These are phyloP conservation scores for Pseudomyrmex sp. DNA, from an alignment of 1,140 invertebrate species.

Conservation along the genomic window DNA sequence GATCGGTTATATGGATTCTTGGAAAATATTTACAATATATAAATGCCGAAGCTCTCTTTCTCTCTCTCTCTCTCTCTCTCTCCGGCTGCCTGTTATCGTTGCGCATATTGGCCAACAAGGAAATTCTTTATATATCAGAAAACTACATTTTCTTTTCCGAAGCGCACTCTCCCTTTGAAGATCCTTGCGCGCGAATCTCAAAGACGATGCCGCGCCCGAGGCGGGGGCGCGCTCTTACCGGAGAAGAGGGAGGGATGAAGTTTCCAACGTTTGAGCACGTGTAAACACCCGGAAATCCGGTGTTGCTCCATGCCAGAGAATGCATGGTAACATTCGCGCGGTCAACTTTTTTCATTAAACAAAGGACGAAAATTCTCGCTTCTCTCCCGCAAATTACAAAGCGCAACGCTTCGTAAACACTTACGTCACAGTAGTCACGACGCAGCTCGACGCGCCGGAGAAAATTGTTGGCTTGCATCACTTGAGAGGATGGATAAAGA, in stretches of 20 bases:
- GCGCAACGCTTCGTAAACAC: not conserved
- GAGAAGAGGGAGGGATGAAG: constrained; percentile 6
- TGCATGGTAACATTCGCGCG: constrained; percentile 11
- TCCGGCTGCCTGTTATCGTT: constrained; percentile 34
- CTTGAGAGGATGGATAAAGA: not conserved
- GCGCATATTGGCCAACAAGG: constrained; percentile 38
- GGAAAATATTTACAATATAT: constrained; percentile 57
- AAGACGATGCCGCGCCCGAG: constrained; percentile 21
- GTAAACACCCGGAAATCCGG: constrained; percentile 49
- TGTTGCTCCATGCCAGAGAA: constrained; percentile 4
- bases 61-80: no score
- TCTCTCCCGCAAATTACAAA: constrained; percentile 9
- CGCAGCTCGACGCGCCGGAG: not conserved
- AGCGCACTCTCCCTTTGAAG: constrained; percentile 15
- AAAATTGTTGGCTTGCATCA: constrained; percentile 11
- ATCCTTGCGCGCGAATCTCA: constrained; percentile 12
- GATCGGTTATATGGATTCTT: constrained; percentile 6
- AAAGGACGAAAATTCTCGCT: constrained; percentile 5
- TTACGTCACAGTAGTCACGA: not conserved
- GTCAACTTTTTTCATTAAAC: constrained; percentile 52
- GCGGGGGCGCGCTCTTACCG: constrained; percentile 42
- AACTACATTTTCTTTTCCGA: constrained; percentile 40
- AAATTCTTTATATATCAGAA: constrained; percentile 58
- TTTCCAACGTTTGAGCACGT: constrained; percentile 37
- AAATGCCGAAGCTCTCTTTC: constrained; percentile 8